Base-by-base conservation (phyloP, 2,113 vertebrate genomes). In the Macaca nemestrina region DNA sequence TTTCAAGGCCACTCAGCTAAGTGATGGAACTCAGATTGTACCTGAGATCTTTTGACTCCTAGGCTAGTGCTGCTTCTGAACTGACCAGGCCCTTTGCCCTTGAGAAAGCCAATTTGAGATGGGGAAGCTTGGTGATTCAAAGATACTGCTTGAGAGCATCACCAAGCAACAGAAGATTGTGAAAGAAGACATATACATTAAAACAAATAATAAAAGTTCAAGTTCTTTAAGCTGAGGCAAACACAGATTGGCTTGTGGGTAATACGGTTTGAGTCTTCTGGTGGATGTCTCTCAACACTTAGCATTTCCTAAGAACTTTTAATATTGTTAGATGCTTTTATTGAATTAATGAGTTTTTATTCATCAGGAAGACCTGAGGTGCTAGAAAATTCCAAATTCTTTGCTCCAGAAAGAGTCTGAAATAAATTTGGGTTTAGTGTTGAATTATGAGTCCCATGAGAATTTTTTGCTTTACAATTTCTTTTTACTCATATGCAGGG, bases 331-430 rank as follows among this genome's bases (percentile, higher is more conserved):
- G 30, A 96, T 94, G 18, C 32, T 92, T 89, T 76, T 72, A 14
- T 87, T 95, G 10, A 73, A 18, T n/a, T 70, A 79, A 61, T 90
- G 67, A 93, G 81, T 89, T 61, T 90, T 90, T 88, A 67, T 68
- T 93, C 25, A 48, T 45, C 35, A 57, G 35, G 27, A 90, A 90
- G 9, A 78, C 3, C 0, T 68, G 18, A 14, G 22, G 27, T 95
- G 64, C 73, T 67, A 45, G 84, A 80, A 95, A 5, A 57, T 64
- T 4, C 20, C 17, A 85, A 68, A n/a, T 64, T 76, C 14, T 61
- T 94, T 81, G 11, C 38, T 90, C 7, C 20, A 70, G 55, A 75
- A 93, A 30, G 11, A 87, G 61, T 43, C 32, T 61, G n/a, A 85
- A 88, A 55, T 87, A 48, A 80, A 55, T 59, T 89, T 57, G 25